These are phyloP conservation scores for Bombus affinis DNA, from an alignment of 1,140 invertebrate species.

Conservation along the genomic window DNA sequence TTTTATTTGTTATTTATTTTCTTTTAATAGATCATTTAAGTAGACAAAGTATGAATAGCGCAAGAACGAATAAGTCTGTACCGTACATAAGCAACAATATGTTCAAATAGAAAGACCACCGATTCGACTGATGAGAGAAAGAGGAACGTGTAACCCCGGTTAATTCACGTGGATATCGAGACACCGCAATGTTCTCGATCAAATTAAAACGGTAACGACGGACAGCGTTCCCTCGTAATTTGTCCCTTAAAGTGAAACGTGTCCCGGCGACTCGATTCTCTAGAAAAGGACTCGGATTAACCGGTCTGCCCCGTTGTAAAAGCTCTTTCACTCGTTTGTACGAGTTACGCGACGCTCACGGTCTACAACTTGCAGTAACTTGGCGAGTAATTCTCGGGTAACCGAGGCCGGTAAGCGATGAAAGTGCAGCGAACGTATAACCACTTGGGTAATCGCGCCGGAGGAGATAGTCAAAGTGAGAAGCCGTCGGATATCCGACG, in stretches of 20 bases:
- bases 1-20: no score
- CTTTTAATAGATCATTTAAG: no score
- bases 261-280: no score
- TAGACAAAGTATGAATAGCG: no score
- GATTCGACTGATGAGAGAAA: no score
- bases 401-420: constrained; percentile 49
- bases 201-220: background rate
- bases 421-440: constrained; percentile 69
- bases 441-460: constrained; percentile 65
- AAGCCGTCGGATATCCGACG: constrained; percentile 24
- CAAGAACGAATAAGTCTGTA: no score
- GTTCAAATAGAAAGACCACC: no score
- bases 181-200: background rate
- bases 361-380: constrained; percentile 40
- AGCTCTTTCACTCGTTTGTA: background rate
- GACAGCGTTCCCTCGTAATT: background rate
- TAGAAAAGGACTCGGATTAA: background rate
- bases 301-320: background rate
- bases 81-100: no score
- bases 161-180: background rate
- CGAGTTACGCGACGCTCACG: constrained; percentile 5
- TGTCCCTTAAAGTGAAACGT: background rate
- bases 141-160: no score
- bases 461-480: constrained; percentile 17
- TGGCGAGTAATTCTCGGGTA: constrained; percentile 58